Evolutionary conservation across 2,113 vertebrate genomes (phyloP), one percentile per base, ranked within the genome.

Genomic region (Emydura subglobosa): DNA sequence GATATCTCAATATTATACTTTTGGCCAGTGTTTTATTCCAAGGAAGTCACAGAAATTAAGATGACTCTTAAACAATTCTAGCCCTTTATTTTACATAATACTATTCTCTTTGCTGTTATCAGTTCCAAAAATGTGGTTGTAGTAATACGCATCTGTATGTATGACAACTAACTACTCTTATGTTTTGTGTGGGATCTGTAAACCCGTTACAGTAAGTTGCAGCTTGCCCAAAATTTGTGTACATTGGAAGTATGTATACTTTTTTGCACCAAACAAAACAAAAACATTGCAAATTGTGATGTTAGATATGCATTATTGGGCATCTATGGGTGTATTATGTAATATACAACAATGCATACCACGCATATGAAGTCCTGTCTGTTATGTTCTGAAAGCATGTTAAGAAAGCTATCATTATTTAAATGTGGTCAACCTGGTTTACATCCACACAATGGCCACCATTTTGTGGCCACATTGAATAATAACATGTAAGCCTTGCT

Each of bases 321-420:
- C 1, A 0, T 65, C 5, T 47, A 24, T 6, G 7, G 61, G 0
- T 11, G 80, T 47, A 10, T 24, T 16, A 3, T 78, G 3, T 1
- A 54, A 42, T 2, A 44, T 55, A 72, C 25, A 68, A 5, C n/a
- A 50, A 1, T 1, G 0, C 39, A 2, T 31, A 7, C 79, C 16
- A 0, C 16, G 9, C 51, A 91, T 5, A 0, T 55, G 9, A 88
- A 87, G 44, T n/a, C 10, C 4, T 0, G 0, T 54, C 65, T n/a
- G 74, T 53, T 53, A 5, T 22, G 8, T 87, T 85, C 86, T 44
- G 54, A 25, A 7, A 22, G 7, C 1, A 7, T 21, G 0, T 34
- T 74, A 25, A 34, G 29, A 12, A 82, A 95, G 55, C 6, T 4
- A 22, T 4, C 7, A 19, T 91, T 90, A 10, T 95, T 47, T 39